A percentile compares a stretch with the other conserved stretches of the same genome.
phyloP scores from a whole-genome alignment of 2,797 vertebrate species.

The Kryptolebias ocellatus region DNA sequence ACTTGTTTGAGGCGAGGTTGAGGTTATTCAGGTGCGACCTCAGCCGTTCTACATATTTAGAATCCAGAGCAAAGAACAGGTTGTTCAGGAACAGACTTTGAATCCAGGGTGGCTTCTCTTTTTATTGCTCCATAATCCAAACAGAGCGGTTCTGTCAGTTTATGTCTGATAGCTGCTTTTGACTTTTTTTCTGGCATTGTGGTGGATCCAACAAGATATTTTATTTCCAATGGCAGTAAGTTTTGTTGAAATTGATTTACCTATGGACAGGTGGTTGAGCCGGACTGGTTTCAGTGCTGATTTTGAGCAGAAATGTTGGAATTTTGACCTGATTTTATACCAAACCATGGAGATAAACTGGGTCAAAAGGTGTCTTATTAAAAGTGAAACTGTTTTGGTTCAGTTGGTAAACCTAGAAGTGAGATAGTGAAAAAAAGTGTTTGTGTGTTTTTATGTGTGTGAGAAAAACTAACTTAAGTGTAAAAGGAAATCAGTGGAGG shows the following conservation, averaged over 20 bases:
- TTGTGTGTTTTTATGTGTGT: constrained; percentile 2
- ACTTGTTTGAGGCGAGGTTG: constrained; percentile 37
- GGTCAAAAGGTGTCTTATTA: not conserved
- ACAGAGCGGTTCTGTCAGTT: constrained; percentile 10
- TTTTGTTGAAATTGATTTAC: constrained; percentile 1
- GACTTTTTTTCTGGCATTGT: not conserved
- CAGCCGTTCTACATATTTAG: constrained; percentile 65
- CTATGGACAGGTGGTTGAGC: not conserved
- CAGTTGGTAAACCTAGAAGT: not conserved
- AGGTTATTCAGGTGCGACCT: constrained; percentile 71
- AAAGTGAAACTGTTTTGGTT: not conserved
- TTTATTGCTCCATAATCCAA: constrained; percentile 7
- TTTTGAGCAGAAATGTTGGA: not conserved
- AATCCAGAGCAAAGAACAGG: constrained; percentile 65
- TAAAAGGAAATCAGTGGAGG: constrained; percentile 17
- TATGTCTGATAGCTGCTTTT: not conserved
- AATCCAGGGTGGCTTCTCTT: constrained; percentile 52
- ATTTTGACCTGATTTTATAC: not conserved
- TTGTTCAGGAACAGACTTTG: constrained; percentile 57
- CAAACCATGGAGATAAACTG: not conserved
- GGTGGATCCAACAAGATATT: not conserved
- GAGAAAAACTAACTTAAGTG: not conserved
- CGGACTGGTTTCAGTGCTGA: not conserved
- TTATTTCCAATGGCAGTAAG: no score
- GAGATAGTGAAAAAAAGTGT: not conserved